phyloP scores from a whole-genome alignment of 2,888 invertebrate genomes.

The Aplocera efformata region DNA sequence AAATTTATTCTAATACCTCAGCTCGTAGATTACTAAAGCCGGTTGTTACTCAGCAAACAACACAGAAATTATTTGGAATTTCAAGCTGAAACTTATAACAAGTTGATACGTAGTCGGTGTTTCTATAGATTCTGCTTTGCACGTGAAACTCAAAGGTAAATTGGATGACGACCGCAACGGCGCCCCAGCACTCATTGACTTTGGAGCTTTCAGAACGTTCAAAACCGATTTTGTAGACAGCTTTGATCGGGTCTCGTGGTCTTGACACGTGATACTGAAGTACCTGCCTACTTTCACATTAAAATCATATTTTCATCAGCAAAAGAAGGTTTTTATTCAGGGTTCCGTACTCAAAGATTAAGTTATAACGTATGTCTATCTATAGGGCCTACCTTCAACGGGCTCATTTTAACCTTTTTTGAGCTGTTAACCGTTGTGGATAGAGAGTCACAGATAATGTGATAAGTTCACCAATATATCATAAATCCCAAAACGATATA shows the following conservation, averaged over 20 bases:
- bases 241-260: conserved; percentile 17
- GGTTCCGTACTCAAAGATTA: too few relatives aligned
- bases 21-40: too few relatives aligned
- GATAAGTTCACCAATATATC: too few relatives aligned
- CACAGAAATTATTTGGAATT: conserved; percentile 34
- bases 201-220: conserved; percentile 25
- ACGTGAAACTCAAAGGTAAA: conserved; percentile 60
- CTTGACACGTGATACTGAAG: conserved; percentile 17
- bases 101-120: conserved; percentile 33
- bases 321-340: too few relatives aligned
- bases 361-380: too few relatives aligned
- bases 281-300: conserved; percentile 14
- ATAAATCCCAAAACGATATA: too few relatives aligned
- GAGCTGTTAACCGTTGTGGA: too few relatives aligned
- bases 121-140: conserved; percentile 41
- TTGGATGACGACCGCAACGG: conserved; percentile 62
- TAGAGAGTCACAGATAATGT: too few relatives aligned
- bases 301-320: neutral
- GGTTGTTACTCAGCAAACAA: conserved; percentile 16
- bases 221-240: conserved; percentile 36
- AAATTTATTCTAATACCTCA: too few relatives aligned
- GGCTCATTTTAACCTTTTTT: too few relatives aligned
- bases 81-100: conserved; percentile 26
- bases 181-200: conserved; percentile 41
- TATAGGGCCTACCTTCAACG: too few relatives aligned